Conservation (phyloP, 2,888 invertebrate genomes). For the Bugula neritina region DNA sequence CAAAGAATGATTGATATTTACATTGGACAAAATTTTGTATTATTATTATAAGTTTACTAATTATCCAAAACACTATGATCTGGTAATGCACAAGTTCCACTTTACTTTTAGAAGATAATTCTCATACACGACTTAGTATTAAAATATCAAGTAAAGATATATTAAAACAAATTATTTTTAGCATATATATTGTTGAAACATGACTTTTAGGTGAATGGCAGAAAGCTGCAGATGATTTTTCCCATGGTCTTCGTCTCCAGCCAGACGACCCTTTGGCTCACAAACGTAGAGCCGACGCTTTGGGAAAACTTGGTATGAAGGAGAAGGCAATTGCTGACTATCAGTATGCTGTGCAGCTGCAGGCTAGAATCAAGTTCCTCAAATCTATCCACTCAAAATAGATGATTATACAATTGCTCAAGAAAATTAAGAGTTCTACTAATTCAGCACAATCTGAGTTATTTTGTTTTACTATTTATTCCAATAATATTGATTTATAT, state of each 20-base stretch:
- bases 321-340: slow-evolving; percentile 48
- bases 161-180: too few relatives aligned
- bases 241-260: slow-evolving; percentile 44
- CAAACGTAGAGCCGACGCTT: slow-evolving; percentile 48
- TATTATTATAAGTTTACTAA: too few relatives aligned
- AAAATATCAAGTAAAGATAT: too few relatives aligned
- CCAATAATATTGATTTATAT: too few relatives aligned
- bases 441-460: slow-evolving; percentile 59
- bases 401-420: background rate
- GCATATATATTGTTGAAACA: background rate
- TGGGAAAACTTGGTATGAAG: slow-evolving; percentile 44
- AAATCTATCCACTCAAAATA: slow-evolving; percentile 11
- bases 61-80: too few relatives aligned
- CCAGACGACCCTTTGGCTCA: slow-evolving; percentile 50
- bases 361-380: slow-evolving; percentile 34
- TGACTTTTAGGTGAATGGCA: background rate
- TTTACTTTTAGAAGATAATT: too few relatives aligned
- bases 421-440: slow-evolving; percentile 20
- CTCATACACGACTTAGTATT: too few relatives aligned
- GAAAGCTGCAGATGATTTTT: slow-evolving; percentile 48
- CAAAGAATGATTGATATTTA: too few relatives aligned
- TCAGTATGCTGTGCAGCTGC: slow-evolving; percentile 45
- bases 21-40: too few relatives aligned
- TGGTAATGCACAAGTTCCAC: too few relatives aligned
- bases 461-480: slow-evolving; percentile 72